A percentile compares a stretch with the other conserved stretches of the same genome.
phyloP scores from a whole-genome alignment of 1,140 invertebrate genomes.

The Helicoverpa armigera region DNA sequence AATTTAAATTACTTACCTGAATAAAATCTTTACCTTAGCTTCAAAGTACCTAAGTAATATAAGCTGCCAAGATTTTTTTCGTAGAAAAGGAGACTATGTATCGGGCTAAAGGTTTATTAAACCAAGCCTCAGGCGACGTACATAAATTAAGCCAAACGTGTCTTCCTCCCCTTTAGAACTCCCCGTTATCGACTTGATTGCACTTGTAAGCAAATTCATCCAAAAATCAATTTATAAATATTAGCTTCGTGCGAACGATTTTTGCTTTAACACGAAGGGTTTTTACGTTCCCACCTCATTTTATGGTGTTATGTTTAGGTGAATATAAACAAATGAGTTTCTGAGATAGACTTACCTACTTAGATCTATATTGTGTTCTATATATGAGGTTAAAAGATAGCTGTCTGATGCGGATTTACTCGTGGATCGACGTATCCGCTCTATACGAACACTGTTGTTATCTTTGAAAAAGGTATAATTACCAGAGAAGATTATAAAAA shows the following conservation, averaged over 20 bases:
- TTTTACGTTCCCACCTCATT: conserved; percentile 9
- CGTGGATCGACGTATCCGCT: background rate
- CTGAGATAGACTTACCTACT: too few species aligned
- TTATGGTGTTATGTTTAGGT: conserved; percentile 1
- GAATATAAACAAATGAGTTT: conserved; percentile 13
- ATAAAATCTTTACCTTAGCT: too few species aligned
- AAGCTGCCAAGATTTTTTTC: too few species aligned
- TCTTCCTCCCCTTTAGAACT: background rate
- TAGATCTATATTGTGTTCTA: too few species aligned
- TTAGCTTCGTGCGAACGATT: conserved; percentile 9
- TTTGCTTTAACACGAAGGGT: background rate
- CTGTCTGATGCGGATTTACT: background rate
- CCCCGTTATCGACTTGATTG: background rate
- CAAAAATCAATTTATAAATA: conserved; percentile 37
- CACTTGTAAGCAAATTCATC: conserved; percentile 37
- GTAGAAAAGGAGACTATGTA: too few species aligned
- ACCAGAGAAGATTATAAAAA: too few species aligned
- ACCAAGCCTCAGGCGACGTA: background rate
- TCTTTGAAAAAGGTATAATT: too few species aligned
- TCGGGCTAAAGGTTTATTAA: background rate
- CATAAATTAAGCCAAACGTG: background rate
- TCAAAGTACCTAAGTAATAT: too few species aligned
- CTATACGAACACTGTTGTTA: too few species aligned
- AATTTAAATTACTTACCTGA: too few species aligned
- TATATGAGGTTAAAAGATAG: too few species aligned